Evolutionary conservation across 1,140 invertebrate species (phyloP).

Genomic region (Drosophila sp.): DNA sequence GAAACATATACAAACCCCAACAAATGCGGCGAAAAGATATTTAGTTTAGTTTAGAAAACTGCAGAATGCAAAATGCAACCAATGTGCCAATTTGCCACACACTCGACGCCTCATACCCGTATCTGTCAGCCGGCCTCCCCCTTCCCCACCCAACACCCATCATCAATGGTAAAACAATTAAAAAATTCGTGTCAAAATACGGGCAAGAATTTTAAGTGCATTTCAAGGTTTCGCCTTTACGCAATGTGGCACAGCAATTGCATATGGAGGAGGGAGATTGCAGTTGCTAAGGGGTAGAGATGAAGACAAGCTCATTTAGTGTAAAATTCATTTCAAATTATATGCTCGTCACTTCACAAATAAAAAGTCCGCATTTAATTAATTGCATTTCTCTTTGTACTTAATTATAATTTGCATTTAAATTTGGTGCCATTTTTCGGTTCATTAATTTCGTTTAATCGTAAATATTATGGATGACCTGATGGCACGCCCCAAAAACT

Average conservation of each 20-base stretch:
- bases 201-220: constrained; percentile 70
- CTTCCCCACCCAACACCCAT: not conserved
- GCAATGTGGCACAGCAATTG: constrained; percentile 61
- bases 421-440: constrained; percentile 23
- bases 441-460: constrained; percentile 21
- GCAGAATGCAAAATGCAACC: constrained; percentile 65
- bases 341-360: constrained; percentile 19
- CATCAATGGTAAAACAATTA: constrained; percentile 51
- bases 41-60: constrained; percentile 75
- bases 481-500: not conserved
- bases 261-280: constrained; percentile 12
- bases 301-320: constrained; percentile 32
- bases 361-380: constrained; percentile 31
- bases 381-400: constrained; percentile 32
- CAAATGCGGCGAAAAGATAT: constrained; percentile 65
- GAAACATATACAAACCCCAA: constrained; percentile 52
- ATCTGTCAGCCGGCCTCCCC: not conserved
- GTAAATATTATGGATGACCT: constrained; percentile 9
- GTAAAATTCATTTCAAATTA: constrained; percentile 57
- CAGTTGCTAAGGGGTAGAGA: not conserved
- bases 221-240: constrained; percentile 67
- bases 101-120: not conserved
- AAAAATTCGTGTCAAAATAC: constrained; percentile 77
- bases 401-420: constrained; percentile 47
- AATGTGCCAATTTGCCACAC: constrained; percentile 66